phyloP scores from a whole-genome alignment of 2,888 invertebrate genomes.

The Zeuzera pyrina region DNA sequence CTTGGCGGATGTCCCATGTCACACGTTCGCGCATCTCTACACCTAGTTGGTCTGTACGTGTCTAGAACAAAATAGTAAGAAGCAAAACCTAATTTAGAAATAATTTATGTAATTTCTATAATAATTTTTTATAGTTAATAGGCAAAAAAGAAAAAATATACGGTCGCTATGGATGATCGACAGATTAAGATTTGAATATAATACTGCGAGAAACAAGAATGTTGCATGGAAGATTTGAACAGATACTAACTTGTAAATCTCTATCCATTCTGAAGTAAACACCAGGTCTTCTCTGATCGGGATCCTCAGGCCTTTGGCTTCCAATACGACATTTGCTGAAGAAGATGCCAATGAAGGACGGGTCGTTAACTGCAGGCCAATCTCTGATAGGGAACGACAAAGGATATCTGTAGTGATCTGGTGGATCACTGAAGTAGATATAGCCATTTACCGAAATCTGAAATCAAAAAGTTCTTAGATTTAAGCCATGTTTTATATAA shows the following conservation, averaged over 20 bases:
- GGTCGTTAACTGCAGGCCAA: conserved; percentile 90
- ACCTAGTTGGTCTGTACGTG: conserved; percentile 86
- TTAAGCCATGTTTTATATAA: too few relatives aligned
- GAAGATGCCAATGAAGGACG: conserved; percentile 94
- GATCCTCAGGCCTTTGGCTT: conserved; percentile 78
- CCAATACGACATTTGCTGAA: conserved; percentile 92
- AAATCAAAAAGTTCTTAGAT: conserved; percentile 11
- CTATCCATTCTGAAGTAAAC: conserved; percentile 83
- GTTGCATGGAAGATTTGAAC: too few relatives aligned
- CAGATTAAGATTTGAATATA: too few relatives aligned
- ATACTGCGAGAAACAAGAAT: too few relatives aligned
- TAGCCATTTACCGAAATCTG: conserved; percentile 87
- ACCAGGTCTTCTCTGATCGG: conserved; percentile 84
- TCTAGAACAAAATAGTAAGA: conserved; percentile 43
- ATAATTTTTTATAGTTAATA: not conserved
- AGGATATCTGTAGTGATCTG: conserved; percentile 87
- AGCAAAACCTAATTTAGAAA: conserved; percentile 1
- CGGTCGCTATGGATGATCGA: conserved; percentile 5
- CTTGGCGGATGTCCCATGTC: conserved; percentile 91
- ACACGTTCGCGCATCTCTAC: conserved; percentile 89
- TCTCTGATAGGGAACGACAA: conserved; percentile 89
- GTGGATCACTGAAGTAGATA: conserved; percentile 92
- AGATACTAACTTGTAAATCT: conserved; percentile 68
- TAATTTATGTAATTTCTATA: not conserved
- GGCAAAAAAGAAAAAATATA: not conserved